Evolutionary conservation across 1,140 invertebrate genomes (phyloP), one percentile per base, ranked within the genome.

Genomic region (Macrobrachium rosenbergii): DNA sequence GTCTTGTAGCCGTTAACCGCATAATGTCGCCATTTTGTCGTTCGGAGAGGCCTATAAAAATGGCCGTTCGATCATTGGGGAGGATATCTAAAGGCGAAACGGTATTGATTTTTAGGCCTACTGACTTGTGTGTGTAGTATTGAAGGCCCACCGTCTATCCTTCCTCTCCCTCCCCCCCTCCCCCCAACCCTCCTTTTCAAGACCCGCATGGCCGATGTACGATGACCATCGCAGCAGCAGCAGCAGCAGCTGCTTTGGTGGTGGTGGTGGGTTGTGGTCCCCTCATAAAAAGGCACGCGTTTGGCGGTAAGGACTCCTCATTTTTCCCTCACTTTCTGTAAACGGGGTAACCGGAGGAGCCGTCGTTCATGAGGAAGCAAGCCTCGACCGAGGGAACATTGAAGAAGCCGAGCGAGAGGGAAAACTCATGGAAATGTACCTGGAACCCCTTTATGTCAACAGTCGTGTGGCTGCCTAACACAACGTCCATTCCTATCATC

Each of bases 51-150:
- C 85, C 85, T 87, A 87, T 87, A 87, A 87, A 82, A 81, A 87
- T 87, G 85, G 85, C 85, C 85, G 85, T 87, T 81, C 85, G 78
- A 87, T 87, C 78, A 82, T 62, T 87, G 78, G 85, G 23, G 62
- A 79, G 79, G 78, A 78, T 87, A 87, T 87, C 85, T 87, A 52
- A 37, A 69, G 67, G 69, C 63, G 85, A 81, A 87, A 81, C 78
- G 79, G 79, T 87, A 87, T 87, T 87, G 85, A 87, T 87, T 87
- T 87, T 87, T 87, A 87, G 85, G 85, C 85, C 85, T 87, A 87
- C 63, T 75, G 78, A 79, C 85, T 87, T 75, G 85, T 43, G 28
- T 37, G 69, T 82, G 85, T 87, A 81, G 85, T 87, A 87, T 87
- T 87, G 85, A 87, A 76, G 79, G 79, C 78, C 85, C 43, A 23